Conservation (phyloP, 2,113 vertebrate genomes). For the Corvus cornix region DNA sequence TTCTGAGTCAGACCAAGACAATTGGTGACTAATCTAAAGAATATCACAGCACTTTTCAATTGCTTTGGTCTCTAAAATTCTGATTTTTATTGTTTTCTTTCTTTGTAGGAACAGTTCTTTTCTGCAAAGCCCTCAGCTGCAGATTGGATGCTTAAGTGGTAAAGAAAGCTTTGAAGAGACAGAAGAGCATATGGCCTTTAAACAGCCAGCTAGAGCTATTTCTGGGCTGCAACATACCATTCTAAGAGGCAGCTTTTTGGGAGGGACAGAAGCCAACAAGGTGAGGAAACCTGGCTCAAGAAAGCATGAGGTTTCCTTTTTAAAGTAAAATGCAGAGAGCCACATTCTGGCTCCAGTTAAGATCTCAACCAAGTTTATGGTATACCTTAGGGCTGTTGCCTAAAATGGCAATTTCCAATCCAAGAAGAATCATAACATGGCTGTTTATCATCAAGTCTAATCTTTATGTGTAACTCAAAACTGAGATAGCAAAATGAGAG, state of each 20-base stretch:
- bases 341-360: neutral
- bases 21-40: neutral
- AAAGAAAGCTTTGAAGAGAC: neutral
- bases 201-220: neutral
- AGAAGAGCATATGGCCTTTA: neutral
- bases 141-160: neutral
- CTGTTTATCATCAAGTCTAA: constrained; percentile 11
- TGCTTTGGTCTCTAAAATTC: neutral
- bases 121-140: neutral
- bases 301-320: neutral
- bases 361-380: neutral
- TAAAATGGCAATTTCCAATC: constrained; percentile 12
- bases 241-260: neutral
- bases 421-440: constrained; percentile 9
- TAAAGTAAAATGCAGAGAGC: neutral
- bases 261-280: constrained; percentile 2
- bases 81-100: neutral
- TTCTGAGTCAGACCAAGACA: neutral
- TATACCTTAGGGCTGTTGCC: neutral
- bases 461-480: constrained; percentile 18
- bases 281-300: neutral
- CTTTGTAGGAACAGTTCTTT: neutral
- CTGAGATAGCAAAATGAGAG: neutral
- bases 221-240: neutral
- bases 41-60: neutral